phyloP scores from a whole-genome alignment of 2,113 vertebrate species.

The Pterocles burchelli region DNA sequence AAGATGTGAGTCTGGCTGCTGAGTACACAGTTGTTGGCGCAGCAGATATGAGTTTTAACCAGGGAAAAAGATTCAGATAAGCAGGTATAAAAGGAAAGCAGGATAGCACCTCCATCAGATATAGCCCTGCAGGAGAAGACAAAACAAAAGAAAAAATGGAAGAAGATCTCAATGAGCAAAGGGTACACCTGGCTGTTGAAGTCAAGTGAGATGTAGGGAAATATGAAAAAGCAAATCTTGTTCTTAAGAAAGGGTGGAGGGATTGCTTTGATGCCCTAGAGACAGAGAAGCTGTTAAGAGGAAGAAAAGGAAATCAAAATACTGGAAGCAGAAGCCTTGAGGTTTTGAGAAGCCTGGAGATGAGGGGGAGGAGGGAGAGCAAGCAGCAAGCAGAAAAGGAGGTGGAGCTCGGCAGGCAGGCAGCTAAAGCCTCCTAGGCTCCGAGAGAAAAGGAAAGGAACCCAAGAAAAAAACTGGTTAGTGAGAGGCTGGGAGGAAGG shows the following conservation, averaged over 20 bases:
- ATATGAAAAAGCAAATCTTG: background rate
- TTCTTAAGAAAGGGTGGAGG: background rate
- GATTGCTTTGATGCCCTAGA: background rate
- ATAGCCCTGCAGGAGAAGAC: background rate
- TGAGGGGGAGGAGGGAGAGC: conserved; percentile 31
- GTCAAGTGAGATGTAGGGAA: background rate
- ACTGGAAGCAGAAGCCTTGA: conserved; percentile 29
- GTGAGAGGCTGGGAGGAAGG: background rate
- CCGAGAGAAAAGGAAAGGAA: background rate
- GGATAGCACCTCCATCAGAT: background rate
- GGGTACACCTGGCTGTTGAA: background rate
- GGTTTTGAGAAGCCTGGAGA: conserved; percentile 30
- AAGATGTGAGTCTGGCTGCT: background rate
- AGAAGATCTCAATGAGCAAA: background rate
- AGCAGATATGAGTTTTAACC: background rate
- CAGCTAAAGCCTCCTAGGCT: background rate
- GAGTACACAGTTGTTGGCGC: background rate
- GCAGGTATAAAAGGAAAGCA: background rate
- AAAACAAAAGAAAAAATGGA: background rate
- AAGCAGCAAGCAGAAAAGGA: conserved; percentile 24
- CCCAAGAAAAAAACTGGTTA: background rate
- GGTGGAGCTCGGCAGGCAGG: conserved; percentile 35
- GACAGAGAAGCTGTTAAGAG: background rate
- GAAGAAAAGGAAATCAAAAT: conserved; percentile 37
- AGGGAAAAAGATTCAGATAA: background rate